Evolutionary conservation across 2,888 invertebrate species (phyloP), one percentile per base, ranked within the genome.

Genomic region (Aphodius granarius): DNA sequence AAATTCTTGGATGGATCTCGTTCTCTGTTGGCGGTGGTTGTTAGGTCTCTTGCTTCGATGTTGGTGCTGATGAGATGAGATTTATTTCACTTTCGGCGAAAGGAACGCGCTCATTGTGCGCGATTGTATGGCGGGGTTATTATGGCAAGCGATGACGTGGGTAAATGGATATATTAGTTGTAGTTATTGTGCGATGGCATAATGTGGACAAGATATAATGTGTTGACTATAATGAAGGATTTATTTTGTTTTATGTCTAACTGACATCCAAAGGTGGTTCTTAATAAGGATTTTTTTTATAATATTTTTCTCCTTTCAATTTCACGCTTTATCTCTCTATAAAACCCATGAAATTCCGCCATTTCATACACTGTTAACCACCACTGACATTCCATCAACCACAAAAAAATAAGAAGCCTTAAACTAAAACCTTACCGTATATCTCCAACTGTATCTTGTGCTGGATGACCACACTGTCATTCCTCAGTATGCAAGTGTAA

Each of bases 401-500:
- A 20, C 18, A 68, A 68, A 22, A 18, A n/a, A n/a, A n/a, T n/a
- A 13, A 16, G 43, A 23, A 71, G 21, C 71, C 17, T 6, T 4
- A 18, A 9, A 65, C n/a, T 18, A 73, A 19, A 64, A 71, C 88
- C 90, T 90, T 85, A 94, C 94, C 93, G 83, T 92, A 89, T 75
- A 94, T 91, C 81, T 89, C 89, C 0, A 94, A 89, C 73, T 89
- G 88, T 79, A 93, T 91, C 73, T 91, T 91, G 83, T 93, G 93
- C 65, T 89, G 89, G 79, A 90, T 88, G 78, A 89, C 88, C 82
- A 91, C 90, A 0, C 93, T 92, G 82, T 94, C 94, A 85, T 94
- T 94, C 85, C 91, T 90, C 79, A 94, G 89, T 18, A 92, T 89
- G 84, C 94, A 94, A 70, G 92, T 92, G 87, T 94, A 94, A 86